Evolutionary conservation across 2,888 invertebrate species (phyloP), one percentile per base, ranked within the genome.

Genomic region (Paralinhomoeus sp.): DNA sequence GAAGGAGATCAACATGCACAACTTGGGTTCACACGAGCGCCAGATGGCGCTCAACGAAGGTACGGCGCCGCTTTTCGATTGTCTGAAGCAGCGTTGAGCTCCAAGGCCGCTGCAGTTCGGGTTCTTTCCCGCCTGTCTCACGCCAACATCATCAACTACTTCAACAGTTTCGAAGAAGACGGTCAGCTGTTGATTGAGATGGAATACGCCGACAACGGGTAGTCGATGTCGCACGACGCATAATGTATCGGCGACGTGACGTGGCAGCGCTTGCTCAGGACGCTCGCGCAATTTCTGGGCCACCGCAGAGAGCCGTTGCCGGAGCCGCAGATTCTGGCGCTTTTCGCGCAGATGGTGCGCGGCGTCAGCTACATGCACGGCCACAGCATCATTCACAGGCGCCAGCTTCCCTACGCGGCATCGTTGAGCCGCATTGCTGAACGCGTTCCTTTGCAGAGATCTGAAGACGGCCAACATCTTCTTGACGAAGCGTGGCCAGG

Each of bases 141-240:
- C 62, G 75, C 76, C 2, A 76, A 77, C 60, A 77, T 78, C 46
- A 74, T 78, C 40, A 71, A 74, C 53, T 78, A 78, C 58, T 70
- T 73, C 54, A 76, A 78, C 50, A 77, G 75, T 56, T 77, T 77
- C 57, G 75, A 77, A 55, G 72, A 72, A 53, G 75, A 77, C 51
- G 75, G 75, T 13, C 69, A 72, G 2, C 62, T 78, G 23, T 71
- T 76, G 60, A 78, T 78, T 48, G 76, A 78, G 62, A 78, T 78
- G 77, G 78, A 78, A 57, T 79, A 76, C 59, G 78, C 77, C 2
- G 76, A 78, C 59, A 75, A 75, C 20, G 78, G 77, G 66, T 68
- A 42, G n/a, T n/a, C n/a, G n/a, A n/a, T n/a, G n/a, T n/a, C n/a
- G n/a, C n/a, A n/a, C n/a, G n/a, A n/a, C n/a, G n/a, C 9, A 31